Evolutionary conservation across 2,888 invertebrate species (phyloP).

Genomic region (Apamea monoglypha): DNA sequence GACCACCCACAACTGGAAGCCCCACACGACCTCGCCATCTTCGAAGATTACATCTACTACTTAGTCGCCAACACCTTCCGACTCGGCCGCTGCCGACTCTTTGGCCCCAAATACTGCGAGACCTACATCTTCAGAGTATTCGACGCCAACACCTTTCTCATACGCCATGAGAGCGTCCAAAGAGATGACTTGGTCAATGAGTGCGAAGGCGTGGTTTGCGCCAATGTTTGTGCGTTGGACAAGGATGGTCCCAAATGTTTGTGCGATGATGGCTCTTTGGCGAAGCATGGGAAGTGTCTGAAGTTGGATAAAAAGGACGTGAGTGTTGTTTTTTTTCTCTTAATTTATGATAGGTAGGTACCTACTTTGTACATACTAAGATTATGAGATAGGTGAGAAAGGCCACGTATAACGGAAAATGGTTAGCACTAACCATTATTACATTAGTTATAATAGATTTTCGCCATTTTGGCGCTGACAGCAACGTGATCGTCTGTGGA

Average conservation of each 20-base stretch:
- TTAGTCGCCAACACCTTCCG: slow-evolving; percentile 89
- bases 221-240: slow-evolving; percentile 91
- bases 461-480: too few species aligned
- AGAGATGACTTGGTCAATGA: slow-evolving; percentile 79
- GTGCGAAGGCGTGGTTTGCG: slow-evolving; percentile 88
- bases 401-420: too few species aligned
- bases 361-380: too few species aligned
- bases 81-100: slow-evolving; percentile 91
- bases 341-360: too few species aligned
- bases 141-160: slow-evolving; percentile 77
- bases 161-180: slow-evolving; percentile 79
- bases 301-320: slow-evolving; percentile 70
- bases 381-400: too few species aligned
- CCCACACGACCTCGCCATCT: slow-evolving; percentile 92
- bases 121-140: slow-evolving; percentile 82
- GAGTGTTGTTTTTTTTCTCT: slow-evolving; percentile 14
- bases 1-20: slow-evolving; percentile 85
- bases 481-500: too few species aligned
- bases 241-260: slow-evolving; percentile 85
- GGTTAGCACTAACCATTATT: too few species aligned
- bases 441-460: too few species aligned
- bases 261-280: slow-evolving; percentile 87
- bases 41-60: slow-evolving; percentile 95
- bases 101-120: slow-evolving; percentile 87
- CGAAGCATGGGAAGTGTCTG: slow-evolving; percentile 72